phyloP scores from a whole-genome alignment of 2,888 invertebrate species.

The Therioaphis trifolii region DNA sequence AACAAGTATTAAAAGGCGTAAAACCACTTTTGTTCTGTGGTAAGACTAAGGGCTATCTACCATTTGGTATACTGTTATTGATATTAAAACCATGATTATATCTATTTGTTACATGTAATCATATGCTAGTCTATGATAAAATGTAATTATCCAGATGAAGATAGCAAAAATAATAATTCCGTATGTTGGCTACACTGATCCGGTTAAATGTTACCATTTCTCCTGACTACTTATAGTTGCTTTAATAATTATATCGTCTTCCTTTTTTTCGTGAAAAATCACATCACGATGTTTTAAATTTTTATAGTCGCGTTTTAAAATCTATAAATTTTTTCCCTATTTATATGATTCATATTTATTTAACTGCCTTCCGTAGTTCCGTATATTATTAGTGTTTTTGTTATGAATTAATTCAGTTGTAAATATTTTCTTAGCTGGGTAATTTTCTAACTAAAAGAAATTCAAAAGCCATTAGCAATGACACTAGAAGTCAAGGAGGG shows the following conservation, averaged over 20 bases:
- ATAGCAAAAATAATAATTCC: not conserved
- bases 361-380: not conserved
- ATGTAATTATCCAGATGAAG: too few species aligned
- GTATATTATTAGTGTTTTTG: constrained; percentile 7
- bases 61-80: too few species aligned
- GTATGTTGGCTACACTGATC: constrained; percentile 52
- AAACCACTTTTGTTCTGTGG: too few species aligned
- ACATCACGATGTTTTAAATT: constrained; percentile 58
- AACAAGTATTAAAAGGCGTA: too few species aligned
- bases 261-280: constrained; percentile 24
- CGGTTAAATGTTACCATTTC: constrained; percentile 39
- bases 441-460: constrained; percentile 37
- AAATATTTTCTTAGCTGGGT: not conserved
- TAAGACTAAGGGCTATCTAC: too few species aligned
- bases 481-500: constrained; percentile 57
- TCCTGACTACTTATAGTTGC: not conserved
- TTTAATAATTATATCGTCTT: constrained; percentile 39
- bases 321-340: not conserved
- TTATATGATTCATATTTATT: constrained; percentile 2
- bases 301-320: constrained; percentile 49
- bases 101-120: too few species aligned
- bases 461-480: constrained; percentile 57
- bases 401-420: constrained; percentile 6
- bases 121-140: too few species aligned
- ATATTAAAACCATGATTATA: too few species aligned